These are phyloP conservation scores for Leucophora obtusa DNA, from an alignment of 2,888 invertebrate species.

Conservation along the genomic window DNA sequence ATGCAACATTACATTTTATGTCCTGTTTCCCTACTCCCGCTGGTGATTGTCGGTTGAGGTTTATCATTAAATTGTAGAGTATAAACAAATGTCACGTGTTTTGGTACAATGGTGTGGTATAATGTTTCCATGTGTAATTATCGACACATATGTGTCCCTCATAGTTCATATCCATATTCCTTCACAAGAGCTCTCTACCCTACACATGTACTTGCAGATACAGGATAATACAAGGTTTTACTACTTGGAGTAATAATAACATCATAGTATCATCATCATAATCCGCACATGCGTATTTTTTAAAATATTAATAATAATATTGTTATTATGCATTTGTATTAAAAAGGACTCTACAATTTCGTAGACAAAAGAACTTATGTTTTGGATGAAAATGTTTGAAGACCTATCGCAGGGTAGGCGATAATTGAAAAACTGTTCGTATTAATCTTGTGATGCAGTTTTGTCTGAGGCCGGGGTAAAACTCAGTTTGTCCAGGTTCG, in stretches of 20 bases:
- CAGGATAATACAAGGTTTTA: not conserved
- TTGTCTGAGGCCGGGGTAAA: no score
- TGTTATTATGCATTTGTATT: not conserved
- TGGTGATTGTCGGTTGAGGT: not conserved
- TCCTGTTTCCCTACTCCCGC: not conserved
- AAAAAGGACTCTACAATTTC: no score
- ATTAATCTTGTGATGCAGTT: no score
- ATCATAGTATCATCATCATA: conserved; percentile 1
- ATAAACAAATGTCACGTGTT: not conserved
- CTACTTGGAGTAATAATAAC: not conserved
- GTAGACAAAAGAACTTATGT: no score
- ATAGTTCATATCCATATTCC: not conserved
- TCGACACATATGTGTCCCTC: not conserved
- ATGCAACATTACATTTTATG: not conserved
- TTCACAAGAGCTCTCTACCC: not conserved
- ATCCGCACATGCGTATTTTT: conserved; percentile 4
- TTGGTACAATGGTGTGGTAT: not conserved
- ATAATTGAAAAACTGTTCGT: no score
- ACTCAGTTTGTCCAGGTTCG: no score
- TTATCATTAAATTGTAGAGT: conserved; percentile 3
- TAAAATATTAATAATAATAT: not conserved
- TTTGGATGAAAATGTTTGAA: no score
- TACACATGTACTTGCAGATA: not conserved
- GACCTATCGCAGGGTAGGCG: no score
- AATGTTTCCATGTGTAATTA: not conserved